Conservation (phyloP, 2,888 invertebrate genomes). For the Cabera pusaria region DNA sequence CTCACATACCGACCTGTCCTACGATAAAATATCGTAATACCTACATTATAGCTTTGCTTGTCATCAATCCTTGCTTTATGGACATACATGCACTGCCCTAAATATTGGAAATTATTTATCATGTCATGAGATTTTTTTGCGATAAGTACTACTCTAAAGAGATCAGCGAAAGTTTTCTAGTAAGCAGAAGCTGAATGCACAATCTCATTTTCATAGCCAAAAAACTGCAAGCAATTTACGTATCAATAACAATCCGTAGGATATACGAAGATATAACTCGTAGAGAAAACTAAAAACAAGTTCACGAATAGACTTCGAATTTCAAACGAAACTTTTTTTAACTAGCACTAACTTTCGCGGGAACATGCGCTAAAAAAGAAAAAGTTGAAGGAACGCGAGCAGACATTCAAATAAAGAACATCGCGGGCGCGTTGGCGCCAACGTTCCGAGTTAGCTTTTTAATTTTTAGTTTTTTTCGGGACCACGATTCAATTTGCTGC, state of each 20-base stretch:
- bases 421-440: constrained; percentile 78
- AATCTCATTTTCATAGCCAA: too few relatives aligned
- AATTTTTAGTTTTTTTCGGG: constrained; percentile 37
- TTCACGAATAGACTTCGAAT: constrained; percentile 19
- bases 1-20: constrained; percentile 54
- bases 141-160: too few relatives aligned
- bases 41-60: constrained; percentile 30
- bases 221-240: too few relatives aligned
- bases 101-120: too few relatives aligned
- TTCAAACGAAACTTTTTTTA: constrained; percentile 34
- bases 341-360: constrained; percentile 39
- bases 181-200: too few relatives aligned
- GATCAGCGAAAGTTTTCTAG: neutral
- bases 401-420: constrained; percentile 74
- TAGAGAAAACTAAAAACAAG: constrained; percentile 9
- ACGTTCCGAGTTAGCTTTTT: constrained; percentile 74
- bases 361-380: constrained; percentile 46
- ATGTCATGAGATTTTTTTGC: too few relatives aligned
- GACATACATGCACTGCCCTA: constrained; percentile 9
- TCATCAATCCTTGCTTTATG: constrained; percentile 35
- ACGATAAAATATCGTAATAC: constrained; percentile 43
- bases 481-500: constrained; percentile 76
- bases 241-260: too few relatives aligned
- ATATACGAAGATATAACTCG: constrained; percentile 3
- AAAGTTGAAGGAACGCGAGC: constrained; percentile 46